Evolutionary conservation across 1,140 invertebrate genomes (phyloP), one percentile per base, ranked within the genome.

Genomic region (Physella acuta): DNA sequence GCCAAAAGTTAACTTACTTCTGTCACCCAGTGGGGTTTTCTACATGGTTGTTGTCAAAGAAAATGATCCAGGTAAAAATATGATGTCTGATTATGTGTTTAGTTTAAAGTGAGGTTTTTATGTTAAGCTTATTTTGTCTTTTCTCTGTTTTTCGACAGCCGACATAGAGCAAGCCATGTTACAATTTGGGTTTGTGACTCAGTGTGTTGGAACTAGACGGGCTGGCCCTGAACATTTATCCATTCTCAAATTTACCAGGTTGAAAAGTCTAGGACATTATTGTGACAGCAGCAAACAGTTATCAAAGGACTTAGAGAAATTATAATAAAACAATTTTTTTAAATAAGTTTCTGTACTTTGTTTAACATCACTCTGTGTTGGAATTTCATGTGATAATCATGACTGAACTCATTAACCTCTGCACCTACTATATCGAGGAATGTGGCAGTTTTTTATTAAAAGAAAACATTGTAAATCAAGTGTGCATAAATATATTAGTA

Each of bases 41-140:
- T 98, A 97, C 85, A 85, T 97, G 71, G 85, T 97, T 39, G 85
- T 92, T 30, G 89, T 96, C 51, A 90, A 92, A 86, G 92, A 96
- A 85, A 98, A 97, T 86, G 88, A 92, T 66, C 66, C 75, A 73
- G 80, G 85, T 86, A 73, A 73, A 44, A 56, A 36, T 33, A 26
- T 24, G 20, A 17, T 61, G 24, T 11, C 31, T 33, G 30, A 26
- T 58, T 34, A 26, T 14, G 30, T 52, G n/a, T n/a, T n/a, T n/a
- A n/a, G n/a, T 62, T 63, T 61, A 24, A 49, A 4, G 8, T 61
- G 16, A 16, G 16, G 16, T 34, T 49, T 30, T 37, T 4, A n/a
- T 59, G 17, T 4, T 20, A 8, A 28, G 4, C 62, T 59, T 28
- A 5, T 55, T 3, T 49, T 5, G 2, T 58, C 61, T 20, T 53